Evolutionary conservation across 2,113 vertebrate genomes (phyloP), one percentile per base, ranked within the genome.

Genomic region (Acinonyx jubatus): DNA sequence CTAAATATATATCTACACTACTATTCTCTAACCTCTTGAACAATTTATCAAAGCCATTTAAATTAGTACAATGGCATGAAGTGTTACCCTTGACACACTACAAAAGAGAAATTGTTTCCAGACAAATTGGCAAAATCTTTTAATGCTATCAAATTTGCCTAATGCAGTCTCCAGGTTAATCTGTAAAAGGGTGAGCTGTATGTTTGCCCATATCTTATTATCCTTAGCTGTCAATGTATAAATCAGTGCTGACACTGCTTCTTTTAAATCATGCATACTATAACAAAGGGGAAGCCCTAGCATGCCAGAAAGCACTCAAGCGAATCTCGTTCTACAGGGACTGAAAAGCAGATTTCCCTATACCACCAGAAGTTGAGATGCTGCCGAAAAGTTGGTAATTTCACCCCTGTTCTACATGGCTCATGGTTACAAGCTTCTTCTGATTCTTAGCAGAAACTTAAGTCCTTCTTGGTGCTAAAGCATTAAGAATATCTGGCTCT

Each of bases 91-190:
- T 99, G 99, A 99, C 99, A 98, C 98, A 98, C 98, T 92, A 98
- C 98, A 98, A 99, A 98, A 99, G 99, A 99, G 98, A 99, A 99
- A 99, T 99, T 98, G 99, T 99, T 99, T 98, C 98, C 98, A 99
- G 99, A 99, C 98, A 99, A 99, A 99, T 99, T 99, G 99, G 98
- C 98, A 98, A 99, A 99, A 99, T 99, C 99, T 99, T 99, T 99
- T 99, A 99, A 99, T 99, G 99, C 98, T 98, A 99, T 99, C 99
- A 99, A 99, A 99, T 99, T 99, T 99, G 99, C 99, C 98, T 99
- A 99, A 99, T 99, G 99, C 98, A 99, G 98, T 99, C 98, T 99
- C 95, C 98, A 99, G 99, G 99, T 99, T 99, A 99, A 99, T 99
- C 99, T 99, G 98, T 99, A 98, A 99, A 99, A 99, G 99, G 98